These are phyloP conservation scores for Arrhopalites spinosus DNA, from an alignment of 2,888 invertebrate species.

Conservation along the genomic window DNA sequence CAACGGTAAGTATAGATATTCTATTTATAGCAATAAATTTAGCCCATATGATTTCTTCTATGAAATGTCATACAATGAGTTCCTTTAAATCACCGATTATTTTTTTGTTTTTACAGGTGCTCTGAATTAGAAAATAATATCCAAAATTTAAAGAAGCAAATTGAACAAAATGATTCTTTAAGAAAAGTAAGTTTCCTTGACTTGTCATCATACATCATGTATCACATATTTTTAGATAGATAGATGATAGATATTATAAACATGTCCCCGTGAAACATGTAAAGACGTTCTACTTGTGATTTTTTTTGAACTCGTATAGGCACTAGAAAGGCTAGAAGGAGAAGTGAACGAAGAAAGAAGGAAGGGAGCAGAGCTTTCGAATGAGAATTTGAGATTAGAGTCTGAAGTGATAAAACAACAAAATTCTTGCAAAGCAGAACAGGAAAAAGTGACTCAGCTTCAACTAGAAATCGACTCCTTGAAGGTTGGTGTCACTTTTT, in stretches of 20 bases:
- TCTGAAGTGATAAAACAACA: constrained; percentile 37
- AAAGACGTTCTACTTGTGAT: background rate
- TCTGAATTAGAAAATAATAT: constrained; percentile 45
- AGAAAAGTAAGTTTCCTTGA: constrained; percentile 33
- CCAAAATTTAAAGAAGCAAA: constrained; percentile 43
- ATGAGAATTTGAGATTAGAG: constrained; percentile 41
- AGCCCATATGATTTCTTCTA: too few species aligned
- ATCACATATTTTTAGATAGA: background rate
- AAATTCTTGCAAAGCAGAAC: constrained; percentile 29
- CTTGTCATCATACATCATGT: background rate
- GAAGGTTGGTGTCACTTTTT: constrained; percentile 32
- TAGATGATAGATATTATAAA: background rate
- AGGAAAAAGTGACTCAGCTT: constrained; percentile 34
- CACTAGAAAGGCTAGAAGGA: constrained; percentile 33
- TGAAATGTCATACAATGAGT: too few species aligned
- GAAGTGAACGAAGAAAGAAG: constrained; percentile 34
- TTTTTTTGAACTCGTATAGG: background rate
- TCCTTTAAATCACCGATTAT: too few species aligned
- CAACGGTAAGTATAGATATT: constrained; percentile 36
- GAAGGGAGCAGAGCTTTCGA: constrained; percentile 33
- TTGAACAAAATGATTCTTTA: constrained; percentile 37
- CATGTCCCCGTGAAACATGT: background rate
- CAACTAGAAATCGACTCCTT: constrained; percentile 36
- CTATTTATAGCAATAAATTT: too few species aligned
- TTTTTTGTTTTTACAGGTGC: background rate